A percentile compares a stretch with the other conserved stretches of the same genome.
Conservation (phyloP, 1,140 invertebrate genomes). For the Bombus cullumanus region DNA sequence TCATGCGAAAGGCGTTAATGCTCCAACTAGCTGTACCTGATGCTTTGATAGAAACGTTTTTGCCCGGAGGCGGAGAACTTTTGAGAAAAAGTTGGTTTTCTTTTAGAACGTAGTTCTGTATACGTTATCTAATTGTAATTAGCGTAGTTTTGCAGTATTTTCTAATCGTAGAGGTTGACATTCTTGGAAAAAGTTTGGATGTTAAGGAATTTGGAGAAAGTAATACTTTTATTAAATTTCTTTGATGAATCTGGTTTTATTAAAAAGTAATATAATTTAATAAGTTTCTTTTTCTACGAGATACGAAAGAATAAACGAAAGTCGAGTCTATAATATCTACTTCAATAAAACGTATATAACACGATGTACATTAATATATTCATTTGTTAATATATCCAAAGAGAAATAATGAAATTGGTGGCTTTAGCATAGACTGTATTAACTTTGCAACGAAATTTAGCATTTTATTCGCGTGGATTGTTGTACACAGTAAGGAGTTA, state of each 20-base stretch:
- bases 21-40: background rate
- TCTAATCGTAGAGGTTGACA: too few species aligned
- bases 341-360: too few species aligned
- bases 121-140: background rate
- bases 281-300: too few species aligned
- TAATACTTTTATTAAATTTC: background rate
- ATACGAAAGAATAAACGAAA: background rate
- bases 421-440: too few species aligned
- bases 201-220: background rate
- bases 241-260: too few species aligned
- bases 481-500: background rate
- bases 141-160: too few species aligned
- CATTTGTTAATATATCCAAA: background rate
- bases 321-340: background rate
- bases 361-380: background rate
- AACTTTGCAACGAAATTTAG: too few species aligned
- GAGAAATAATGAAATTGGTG: too few species aligned
- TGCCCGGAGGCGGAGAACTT: too few species aligned
- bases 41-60: background rate
- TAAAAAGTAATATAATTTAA: too few species aligned
- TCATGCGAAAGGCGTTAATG: conserved; percentile 24
- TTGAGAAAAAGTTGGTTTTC: too few species aligned
- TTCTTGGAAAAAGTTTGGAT: background rate
- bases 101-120: background rate
- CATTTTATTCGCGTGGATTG: too few species aligned